Evolutionary conservation across 1,140 invertebrate genomes (phyloP), one percentile per base, ranked within the genome.

Genomic region (Camponotus floridanus): DNA sequence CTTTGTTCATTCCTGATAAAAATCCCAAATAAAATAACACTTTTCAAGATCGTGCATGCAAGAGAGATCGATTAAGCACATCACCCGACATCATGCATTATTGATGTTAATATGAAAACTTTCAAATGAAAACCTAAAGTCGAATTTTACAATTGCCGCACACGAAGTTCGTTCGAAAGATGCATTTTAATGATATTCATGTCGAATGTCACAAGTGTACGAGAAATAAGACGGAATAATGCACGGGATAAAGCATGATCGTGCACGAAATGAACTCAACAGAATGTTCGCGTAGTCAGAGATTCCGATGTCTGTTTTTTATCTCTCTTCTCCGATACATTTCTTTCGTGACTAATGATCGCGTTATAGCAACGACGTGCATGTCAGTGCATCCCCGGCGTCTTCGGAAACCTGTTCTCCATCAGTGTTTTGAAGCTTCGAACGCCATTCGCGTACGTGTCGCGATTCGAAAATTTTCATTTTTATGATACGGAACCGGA

Each of bases 361-460:
- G n/a, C 76, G 64, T 68, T 39, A 55, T 55, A 64, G 45, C 78
- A 33, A 70, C 36, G 48, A 26, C 36, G 48, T 26, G 18, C 21
- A 71, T 13, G 15, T 57, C 45, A 33, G 61, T 76, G 71, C 81
- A 78, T 85, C 59, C 15, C 45, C 18, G 45, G 45, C 55, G 57
- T 51, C 85, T 83, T 85, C 31, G 71, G 39, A 86, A 92, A 92
- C 88, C 87, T 86, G 91, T 92, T 92, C 15, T 51, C 59, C 65
- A 61, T 65, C 67, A 65, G 71, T 67, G 18, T 76, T 86, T 88
- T 91, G 83, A 78, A 83, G 68, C 67, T 57, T 65, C 76, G 76
- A 84, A 86, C 83, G 55, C 8, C 55, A 81, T 76, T 87, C 76
- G 39, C 57, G 73, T 73, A 61, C 57, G 42, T 18, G n/a, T 45